Base-by-base conservation (phyloP, 2,113 vertebrate genomes). In the Uropsilus gracilis region DNA sequence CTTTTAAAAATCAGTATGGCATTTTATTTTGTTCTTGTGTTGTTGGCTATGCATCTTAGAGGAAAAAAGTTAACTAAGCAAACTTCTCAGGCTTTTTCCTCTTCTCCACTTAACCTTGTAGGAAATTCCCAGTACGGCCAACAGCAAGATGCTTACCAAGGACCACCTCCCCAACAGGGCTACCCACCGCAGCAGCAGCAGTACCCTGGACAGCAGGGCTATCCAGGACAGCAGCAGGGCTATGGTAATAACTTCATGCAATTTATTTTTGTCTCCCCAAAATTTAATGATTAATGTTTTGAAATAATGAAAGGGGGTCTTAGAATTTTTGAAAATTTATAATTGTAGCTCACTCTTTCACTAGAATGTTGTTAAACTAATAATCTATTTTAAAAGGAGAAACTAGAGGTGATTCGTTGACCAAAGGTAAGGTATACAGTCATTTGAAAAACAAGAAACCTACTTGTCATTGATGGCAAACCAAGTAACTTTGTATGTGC, bases 61-160 rank as follows among this genome's bases (percentile, higher is more conserved):
- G 97, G 94, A 77, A 95, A 85, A 50, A 72, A 3, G 22, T 91
- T 63, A 69, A 46, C 59, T 14, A 75, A 93, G 81, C 85, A 91
- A 96, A 64, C 90, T 30, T 92, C 94, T 98, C 95, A 98, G 96
- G 75, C 76, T 77, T 92, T 91, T 89, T 92, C 93, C 22, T 92
- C 95, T 96, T 78, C 95, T 95, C 63, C 97, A 90, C 97, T 97
- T 96, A 37, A 37, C 97, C 94, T 97, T 98, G 86, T 98, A 99
- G 99, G 99, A 98, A 99, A 99, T 72, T 97, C 99, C 0, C 99
- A 99, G 68, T 99, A 99, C 46, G 98, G 98, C 96, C 99, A 99
- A 94, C 99, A 99, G 96, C 99, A 99, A 97, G 99, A 99, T 95
- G 98, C 99, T 1, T 99, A 99, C 98, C 99, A 99, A 98, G 99